A percentile compares a stretch with the other conserved stretches of the same genome.
Conservation (phyloP, 2,797 vertebrate species). For the Myoxocephalus aenaeus region DNA sequence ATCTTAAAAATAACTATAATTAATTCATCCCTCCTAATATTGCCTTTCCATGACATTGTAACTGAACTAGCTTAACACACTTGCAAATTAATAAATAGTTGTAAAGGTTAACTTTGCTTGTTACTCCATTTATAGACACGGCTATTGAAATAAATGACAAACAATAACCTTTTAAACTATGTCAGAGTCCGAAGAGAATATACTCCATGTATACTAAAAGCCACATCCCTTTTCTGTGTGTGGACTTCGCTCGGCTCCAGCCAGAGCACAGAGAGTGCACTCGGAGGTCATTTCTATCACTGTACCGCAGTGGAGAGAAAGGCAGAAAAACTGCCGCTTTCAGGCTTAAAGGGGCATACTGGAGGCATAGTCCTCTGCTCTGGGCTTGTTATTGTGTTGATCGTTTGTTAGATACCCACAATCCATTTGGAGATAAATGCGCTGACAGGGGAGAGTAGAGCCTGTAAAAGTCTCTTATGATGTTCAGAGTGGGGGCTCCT, state of each 20-base stretch:
- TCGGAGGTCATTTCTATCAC: conserved; percentile 72
- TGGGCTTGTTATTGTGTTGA: conserved; percentile 85
- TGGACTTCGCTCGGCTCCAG: conserved; percentile 38
- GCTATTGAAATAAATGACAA: conserved; percentile 6
- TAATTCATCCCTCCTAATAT: not conserved
- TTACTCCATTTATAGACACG: conserved; percentile 7
- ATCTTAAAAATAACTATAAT: not conserved
- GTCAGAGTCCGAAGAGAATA: conserved; percentile 11
- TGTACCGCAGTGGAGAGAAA: conserved; percentile 58
- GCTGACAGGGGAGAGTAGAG: conserved; percentile 84
- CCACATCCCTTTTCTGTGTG: conserved; percentile 40
- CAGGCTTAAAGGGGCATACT: conserved; percentile 79
- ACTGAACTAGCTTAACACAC: not conserved
- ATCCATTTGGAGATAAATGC: conserved; percentile 89
- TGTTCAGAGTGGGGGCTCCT: conserved; percentile 82
- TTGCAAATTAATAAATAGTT: conserved; percentile 1
- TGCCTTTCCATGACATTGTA: not conserved
- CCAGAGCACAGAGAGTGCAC: conserved; percentile 60
- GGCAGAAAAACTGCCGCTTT: conserved; percentile 66
- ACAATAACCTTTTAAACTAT: conserved; percentile 10
- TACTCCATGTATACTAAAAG: conserved; percentile 32
- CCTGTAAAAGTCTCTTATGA: conserved; percentile 87
- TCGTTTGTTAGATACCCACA: conserved; percentile 88
- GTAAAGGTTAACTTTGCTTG: not conserved
- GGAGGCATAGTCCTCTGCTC: conserved; percentile 78